Base-by-base conservation (phyloP, 2,113 vertebrate species). In the Muntiacus muntjak region DNA sequence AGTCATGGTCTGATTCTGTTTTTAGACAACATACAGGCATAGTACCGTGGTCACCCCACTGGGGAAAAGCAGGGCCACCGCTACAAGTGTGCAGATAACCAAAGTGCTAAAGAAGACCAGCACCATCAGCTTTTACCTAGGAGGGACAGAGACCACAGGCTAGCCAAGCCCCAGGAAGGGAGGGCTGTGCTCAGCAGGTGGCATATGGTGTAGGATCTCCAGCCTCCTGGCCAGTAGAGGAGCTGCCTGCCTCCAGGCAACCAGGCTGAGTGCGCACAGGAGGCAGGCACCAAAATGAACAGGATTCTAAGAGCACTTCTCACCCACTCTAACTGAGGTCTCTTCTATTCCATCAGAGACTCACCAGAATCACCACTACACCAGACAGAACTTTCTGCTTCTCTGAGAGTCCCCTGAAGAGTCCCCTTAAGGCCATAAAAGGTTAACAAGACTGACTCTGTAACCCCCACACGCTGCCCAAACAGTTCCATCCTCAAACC, bases 361-460 rank as follows among this genome's bases (percentile, higher is more conserved):
- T 57, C 30, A n/a, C 87, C 17, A 60, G 81, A 54, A 85, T 14
- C 36, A 55, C 36, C 28, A n/a, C 67, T 88, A 89, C 40, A 5
- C n/a, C 67, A 60, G 71, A 64, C 50, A 90, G 57, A 67, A 7
- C 17, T 43, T 87, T 88, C 36, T 50, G 52, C 91, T 79, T 87
- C 85, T 47, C 3, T 71, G 25, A 1, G 17, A 57, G 74, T 87
- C 47, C 79, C 14, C 30, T 71, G 7, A 91, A 87, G 30, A 96
- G 17, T 23, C 67, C 67, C 67, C 19, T 71, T 47, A 82, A 36
- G 33, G 54, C 78, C 58, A 84, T 30, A 82, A 47, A 91, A 94
- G 40, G 15, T 87, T 95, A 89, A 64, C 30, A 12, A 95, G 87
- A 78, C n/a, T 47, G 55, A 81, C 81, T 81, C 45, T 55, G 17